Evolutionary conservation across 2,888 invertebrate species (phyloP).

Genomic region (Patella ulyssiponensis): DNA sequence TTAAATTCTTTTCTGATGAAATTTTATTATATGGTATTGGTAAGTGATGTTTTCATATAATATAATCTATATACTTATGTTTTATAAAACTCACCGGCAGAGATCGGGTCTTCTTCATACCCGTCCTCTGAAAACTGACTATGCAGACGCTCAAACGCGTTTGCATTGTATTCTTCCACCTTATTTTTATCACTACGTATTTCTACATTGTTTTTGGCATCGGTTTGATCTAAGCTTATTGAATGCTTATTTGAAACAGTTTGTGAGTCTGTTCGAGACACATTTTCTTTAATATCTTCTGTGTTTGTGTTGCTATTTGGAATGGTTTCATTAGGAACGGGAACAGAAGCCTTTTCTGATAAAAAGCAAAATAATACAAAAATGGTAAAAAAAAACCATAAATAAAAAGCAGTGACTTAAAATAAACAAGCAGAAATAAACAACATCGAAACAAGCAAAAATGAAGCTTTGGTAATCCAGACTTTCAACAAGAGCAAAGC

Average conservation of each 20-base stretch:
- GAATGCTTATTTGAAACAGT: too few relatives aligned
- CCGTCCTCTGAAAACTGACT: slow-evolving; percentile 20
- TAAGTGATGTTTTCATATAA: too few relatives aligned
- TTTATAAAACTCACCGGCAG: slow-evolving; percentile 20
- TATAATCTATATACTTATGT: background rate
- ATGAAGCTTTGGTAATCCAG: background rate
- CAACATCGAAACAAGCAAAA: background rate
- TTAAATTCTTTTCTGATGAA: too few relatives aligned
- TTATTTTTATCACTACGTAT: background rate
- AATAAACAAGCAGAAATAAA: background rate
- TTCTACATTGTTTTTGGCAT: too few relatives aligned
- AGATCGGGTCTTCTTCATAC: slow-evolving; percentile 23
- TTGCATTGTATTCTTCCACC: background rate
- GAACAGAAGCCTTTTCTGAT: slow-evolving; percentile 7
- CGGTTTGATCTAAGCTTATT: too few relatives aligned
- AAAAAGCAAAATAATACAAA: background rate
- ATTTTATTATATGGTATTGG: too few relatives aligned
- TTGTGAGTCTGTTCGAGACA: background rate
- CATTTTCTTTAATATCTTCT: background rate
- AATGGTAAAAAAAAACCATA: background rate
- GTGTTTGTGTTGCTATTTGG: background rate
- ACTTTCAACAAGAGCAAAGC: too few relatives aligned
- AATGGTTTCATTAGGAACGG: background rate
- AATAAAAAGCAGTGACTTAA: background rate
- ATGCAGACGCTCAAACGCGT: background rate